Conservation (phyloP, 1,140 invertebrate species). For the Argopecten irradians region DNA sequence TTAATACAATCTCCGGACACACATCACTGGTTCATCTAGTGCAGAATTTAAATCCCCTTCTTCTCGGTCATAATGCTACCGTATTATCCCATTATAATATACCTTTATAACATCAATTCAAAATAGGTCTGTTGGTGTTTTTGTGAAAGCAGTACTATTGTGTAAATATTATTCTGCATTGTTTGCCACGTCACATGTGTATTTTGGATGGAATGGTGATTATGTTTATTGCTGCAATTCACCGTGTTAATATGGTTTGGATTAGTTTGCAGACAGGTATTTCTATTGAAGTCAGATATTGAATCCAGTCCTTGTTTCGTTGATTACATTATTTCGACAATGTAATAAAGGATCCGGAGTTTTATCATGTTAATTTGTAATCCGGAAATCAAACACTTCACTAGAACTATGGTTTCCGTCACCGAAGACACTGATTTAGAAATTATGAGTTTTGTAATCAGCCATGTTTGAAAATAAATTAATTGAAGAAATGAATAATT, state of each 20-base stretch:
- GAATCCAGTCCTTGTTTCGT: neutral
- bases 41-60: neutral
- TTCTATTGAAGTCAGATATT: neutral
- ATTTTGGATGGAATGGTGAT: neutral
- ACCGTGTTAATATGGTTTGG: neutral
- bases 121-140: neutral
- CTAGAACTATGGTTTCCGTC: neutral
- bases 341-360: neutral
- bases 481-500: too few species aligned
- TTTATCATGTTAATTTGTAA: neutral
- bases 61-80: neutral
- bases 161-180: neutral
- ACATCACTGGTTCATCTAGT: neutral
- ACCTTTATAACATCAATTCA: neutral
- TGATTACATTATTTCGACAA: neutral
- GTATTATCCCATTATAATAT: neutral
- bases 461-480: too few species aligned
- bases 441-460: neutral
- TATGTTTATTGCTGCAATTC: neutral
- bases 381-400: neutral
- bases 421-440: too few species aligned
- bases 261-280: neutral
- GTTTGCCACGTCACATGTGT: neutral
- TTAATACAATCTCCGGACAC: neutral
- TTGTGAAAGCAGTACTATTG: neutral